Conservation (phyloP, 2,888 invertebrate species). For the Drosophila mercatorum region DNA sequence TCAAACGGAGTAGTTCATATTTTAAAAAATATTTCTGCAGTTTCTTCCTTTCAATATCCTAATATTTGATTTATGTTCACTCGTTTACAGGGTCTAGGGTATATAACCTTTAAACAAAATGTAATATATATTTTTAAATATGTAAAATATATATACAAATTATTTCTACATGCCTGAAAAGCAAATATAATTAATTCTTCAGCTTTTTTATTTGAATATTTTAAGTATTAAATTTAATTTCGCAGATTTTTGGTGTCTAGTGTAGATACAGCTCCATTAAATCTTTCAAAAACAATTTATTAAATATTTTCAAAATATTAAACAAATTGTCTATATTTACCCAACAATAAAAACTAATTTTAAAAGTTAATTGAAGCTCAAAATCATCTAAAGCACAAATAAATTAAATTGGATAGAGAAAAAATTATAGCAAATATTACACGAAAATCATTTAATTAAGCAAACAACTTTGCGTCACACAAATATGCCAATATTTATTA, state of each 20-base stretch:
- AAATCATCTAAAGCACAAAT: neutral
- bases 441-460: conserved; percentile 4
- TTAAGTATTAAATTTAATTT: neutral
- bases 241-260: neutral
- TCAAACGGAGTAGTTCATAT: too few relatives aligned
- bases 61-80: too few relatives aligned
- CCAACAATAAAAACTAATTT: neutral
- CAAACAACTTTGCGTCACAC: neutral
- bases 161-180: too few relatives aligned
- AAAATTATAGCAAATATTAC: neutral
- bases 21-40: too few relatives aligned
- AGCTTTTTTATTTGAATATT: neutral
- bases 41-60: too few relatives aligned
- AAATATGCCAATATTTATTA: conserved; percentile 12
- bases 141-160: too few relatives aligned
- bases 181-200: neutral
- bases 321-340: neutral
- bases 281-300: too few relatives aligned
- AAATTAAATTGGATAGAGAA: neutral
- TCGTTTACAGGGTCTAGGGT: too few relatives aligned
- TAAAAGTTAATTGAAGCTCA: neutral
- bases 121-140: too few relatives aligned
- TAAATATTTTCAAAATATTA: neutral
- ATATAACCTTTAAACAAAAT: too few relatives aligned
- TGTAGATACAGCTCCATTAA: neutral